These are phyloP conservation scores for Regulus satrapa DNA, from an alignment of 2,113 vertebrate species.

Conservation along the genomic window DNA sequence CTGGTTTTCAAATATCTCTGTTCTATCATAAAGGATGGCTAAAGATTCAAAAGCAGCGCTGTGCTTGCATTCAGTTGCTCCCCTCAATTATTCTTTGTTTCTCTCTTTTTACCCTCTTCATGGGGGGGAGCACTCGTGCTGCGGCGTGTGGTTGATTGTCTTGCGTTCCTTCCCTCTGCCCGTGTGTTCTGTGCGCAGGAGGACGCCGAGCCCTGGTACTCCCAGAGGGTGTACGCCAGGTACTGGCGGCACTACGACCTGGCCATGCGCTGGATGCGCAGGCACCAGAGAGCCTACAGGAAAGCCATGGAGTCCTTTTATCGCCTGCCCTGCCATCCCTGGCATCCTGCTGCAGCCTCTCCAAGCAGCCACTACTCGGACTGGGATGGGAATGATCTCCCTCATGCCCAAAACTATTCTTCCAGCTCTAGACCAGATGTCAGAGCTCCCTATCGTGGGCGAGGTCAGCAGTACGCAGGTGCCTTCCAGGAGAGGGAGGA, in stretches of 20 bases:
- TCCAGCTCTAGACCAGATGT: background rate
- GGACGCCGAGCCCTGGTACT: conserved; percentile 71
- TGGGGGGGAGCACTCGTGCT: background rate
- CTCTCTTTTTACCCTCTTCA: background rate
- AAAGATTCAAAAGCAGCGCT: background rate
- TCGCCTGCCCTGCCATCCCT: background rate
- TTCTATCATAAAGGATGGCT: background rate
- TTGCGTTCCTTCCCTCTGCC: background rate
- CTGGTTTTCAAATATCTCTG: background rate
- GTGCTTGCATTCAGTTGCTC: background rate
- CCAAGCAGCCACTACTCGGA: conserved; percentile 41
- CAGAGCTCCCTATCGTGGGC: rapidly evolving
- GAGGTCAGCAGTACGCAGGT: background rate
- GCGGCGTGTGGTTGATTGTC: background rate
- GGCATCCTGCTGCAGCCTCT: background rate
- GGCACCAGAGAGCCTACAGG: conserved; percentile 81
- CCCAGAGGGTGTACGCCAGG: conserved; percentile 73
- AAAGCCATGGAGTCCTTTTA: conserved; percentile 77
- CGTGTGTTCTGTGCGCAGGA: background rate
- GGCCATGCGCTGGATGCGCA: conserved; percentile 86
- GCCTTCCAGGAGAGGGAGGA: background rate
- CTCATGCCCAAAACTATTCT: background rate
- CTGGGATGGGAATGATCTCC: conserved; percentile 34
- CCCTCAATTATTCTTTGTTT: background rate
- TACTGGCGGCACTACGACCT: conserved; percentile 92